Percentiles rank a stretch among this genome's conserved stretches.
Conservation (phyloP, 2,113 vertebrate genomes). For the Procavia capensis region DNA sequence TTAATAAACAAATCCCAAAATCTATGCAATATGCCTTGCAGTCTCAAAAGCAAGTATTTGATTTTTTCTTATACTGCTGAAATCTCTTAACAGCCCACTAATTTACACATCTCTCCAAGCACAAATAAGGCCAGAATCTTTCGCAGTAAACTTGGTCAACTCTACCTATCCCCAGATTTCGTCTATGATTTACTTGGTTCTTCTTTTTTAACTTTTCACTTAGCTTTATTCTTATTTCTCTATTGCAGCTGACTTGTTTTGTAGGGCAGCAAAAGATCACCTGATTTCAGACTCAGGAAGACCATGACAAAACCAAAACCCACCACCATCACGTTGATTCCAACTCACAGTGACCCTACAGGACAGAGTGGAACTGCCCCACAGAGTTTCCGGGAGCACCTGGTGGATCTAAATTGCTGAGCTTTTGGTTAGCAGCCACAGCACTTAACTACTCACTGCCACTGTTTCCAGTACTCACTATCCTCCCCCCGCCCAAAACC, state of each 20-base stretch:
- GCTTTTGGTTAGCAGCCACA: too few relatives aligned
- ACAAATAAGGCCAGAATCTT: constrained; percentile 36
- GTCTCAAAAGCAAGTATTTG: constrained; percentile 31
- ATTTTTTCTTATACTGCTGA: background rate
- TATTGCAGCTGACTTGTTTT: constrained; percentile 23
- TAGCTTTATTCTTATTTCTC: constrained; percentile 40
- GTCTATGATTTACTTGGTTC: background rate
- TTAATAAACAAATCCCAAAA: too few relatives aligned
- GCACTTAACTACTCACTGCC: too few relatives aligned
- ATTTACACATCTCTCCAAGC: background rate
- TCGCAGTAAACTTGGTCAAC: background rate
- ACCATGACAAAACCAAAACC: too few relatives aligned
- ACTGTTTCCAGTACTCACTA: too few relatives aligned
- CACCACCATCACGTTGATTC: too few relatives aligned
- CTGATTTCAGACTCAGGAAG: constrained; percentile 16
- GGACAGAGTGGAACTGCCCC: too few relatives aligned
- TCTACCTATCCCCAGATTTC: background rate
- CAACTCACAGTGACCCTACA: too few relatives aligned
- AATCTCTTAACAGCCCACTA: background rate
- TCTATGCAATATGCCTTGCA: constrained; percentile 23
- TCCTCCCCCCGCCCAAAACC: too few relatives aligned
- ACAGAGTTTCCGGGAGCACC: too few relatives aligned
- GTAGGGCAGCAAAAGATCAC: constrained; percentile 15
- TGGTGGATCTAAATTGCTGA: too few relatives aligned
- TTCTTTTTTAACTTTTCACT: background rate